A percentile compares a stretch with the other conserved stretches of the same genome.
Conservation (phyloP, 2,888 invertebrate species). For the Endotricha flammealis region DNA sequence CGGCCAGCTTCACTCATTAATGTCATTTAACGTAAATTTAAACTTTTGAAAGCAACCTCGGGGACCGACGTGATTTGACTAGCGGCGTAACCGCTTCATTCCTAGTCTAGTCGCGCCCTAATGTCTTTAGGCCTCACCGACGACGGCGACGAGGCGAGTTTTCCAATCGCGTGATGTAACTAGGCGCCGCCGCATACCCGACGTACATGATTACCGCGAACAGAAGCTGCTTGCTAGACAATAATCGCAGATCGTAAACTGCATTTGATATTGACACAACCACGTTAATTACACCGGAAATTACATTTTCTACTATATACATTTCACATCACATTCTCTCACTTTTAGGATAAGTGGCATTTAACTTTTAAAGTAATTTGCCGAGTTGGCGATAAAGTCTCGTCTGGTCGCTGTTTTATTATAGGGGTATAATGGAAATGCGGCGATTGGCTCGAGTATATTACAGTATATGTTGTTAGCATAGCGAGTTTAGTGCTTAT, state of each 20-base stretch:
- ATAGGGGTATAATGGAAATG: constrained; percentile 7
- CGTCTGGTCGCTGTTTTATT: constrained; percentile 1
- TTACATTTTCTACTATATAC: too few species aligned
- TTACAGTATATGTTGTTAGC: constrained; percentile 11
- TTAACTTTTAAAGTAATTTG: constrained; percentile 8
- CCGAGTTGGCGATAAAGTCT: constrained; percentile 1
- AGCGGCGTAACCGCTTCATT: constrained; percentile 37
- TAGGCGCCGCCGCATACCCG: constrained; percentile 66
- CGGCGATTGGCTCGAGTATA: constrained; percentile 3
- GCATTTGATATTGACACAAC: background rate
- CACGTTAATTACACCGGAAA: too few species aligned
- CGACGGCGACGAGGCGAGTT: constrained; percentile 54
- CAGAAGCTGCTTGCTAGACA: constrained; percentile 27
- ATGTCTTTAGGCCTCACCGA: constrained; percentile 47
- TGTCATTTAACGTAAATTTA: constrained; percentile 62
- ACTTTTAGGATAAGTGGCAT: too few species aligned
- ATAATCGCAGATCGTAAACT: constrained; percentile 1
- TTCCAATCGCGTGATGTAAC: constrained; percentile 69
- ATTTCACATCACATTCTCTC: too few species aligned
- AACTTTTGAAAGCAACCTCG: constrained; percentile 63
- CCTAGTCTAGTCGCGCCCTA: constrained; percentile 49
- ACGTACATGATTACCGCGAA: constrained; percentile 31
- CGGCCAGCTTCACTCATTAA: constrained; percentile 53
- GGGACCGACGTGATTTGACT: constrained; percentile 53
- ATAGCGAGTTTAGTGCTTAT: constrained; percentile 14